Evolutionary conservation across 2,888 invertebrate genomes (phyloP), one percentile per base, ranked within the genome.

Genomic region (Leucania comma): DNA sequence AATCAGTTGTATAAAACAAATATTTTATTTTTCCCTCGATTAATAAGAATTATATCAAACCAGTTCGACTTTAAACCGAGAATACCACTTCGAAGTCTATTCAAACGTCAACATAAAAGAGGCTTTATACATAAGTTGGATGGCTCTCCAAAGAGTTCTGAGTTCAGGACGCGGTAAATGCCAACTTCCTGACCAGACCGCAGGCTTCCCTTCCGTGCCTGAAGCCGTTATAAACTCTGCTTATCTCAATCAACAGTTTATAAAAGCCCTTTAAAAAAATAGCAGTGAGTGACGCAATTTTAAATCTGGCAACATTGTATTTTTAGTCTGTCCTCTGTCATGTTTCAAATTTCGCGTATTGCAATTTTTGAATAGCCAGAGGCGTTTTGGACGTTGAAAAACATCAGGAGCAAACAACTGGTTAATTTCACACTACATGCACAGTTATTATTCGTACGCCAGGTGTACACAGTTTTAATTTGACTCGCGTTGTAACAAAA

Each of bases 91-190:
- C 54, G 62, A 80, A 67, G 26, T 74, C 26, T 48, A 66, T 81
- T 70, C 48, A 63, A 50, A 4, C 8, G 3, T 22, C 8, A n/a
- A 54, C 22, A 35, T 48, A 51, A 61, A 50, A 42, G 54, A 57
- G 54, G 17, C 51, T 75, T 20, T 46, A 14, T 42, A 59, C 17
- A 56, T 64, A 77, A 81, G 50, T 72, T 67, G 61, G 35, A 54
- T 63, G 48, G 60, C 58, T 70, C 57, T 58, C 51, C 22, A 57
- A 57, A 66, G 57, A 68, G 57, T 68, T 60, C 24, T n/a, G 62
- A 51, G 70, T 59, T 48, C 82, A 78, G 80, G 69, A 72, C 65
- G 51, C 75, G 35, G 63, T 82, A 82, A 81, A 66, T 51, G 66
- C 57, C 68, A 56, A 59, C 75, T 82, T 80, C 83, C 80, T 71